These are phyloP conservation scores for Heterocephalus glaber DNA, from an alignment of 2,113 vertebrate genomes.

Conservation along the genomic window DNA sequence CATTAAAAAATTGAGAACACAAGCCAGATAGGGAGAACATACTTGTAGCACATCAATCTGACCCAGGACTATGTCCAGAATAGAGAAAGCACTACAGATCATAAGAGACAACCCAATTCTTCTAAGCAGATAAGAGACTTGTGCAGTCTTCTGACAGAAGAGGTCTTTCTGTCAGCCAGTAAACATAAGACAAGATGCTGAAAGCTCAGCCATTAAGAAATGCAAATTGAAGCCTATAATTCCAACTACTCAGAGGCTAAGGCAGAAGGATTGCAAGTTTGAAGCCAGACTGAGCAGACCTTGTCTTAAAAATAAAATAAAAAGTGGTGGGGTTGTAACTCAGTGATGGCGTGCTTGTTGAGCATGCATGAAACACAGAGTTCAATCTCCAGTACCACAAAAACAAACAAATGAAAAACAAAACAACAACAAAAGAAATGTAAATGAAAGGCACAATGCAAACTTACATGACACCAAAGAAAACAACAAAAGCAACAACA, in stretches of 20 bases:
- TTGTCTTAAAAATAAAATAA: not conserved
- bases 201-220: not conserved
- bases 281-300: not conserved
- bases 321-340: not conserved
- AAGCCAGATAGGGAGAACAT: not conserved
- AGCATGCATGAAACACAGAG: not conserved
- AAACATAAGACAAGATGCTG: not conserved
- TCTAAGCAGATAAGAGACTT: not conserved
- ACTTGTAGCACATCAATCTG: not conserved
- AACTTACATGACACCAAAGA: not conserved
- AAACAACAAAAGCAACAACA: not conserved
- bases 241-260: not conserved
- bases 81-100: not conserved
- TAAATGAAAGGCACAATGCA: not conserved
- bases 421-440: not conserved
- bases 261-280: not conserved
- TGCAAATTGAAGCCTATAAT: not conserved
- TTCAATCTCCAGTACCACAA: not conserved
- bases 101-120: not conserved
- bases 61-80: not conserved
- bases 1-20: not conserved
- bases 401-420: not conserved
- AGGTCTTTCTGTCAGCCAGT: not conserved
- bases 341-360: not conserved
- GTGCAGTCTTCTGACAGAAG: not conserved